Evolutionary conservation across 2,888 invertebrate genomes (phyloP), one percentile per base, ranked within the genome.

Genomic region (Ectemnius lituratus): DNA sequence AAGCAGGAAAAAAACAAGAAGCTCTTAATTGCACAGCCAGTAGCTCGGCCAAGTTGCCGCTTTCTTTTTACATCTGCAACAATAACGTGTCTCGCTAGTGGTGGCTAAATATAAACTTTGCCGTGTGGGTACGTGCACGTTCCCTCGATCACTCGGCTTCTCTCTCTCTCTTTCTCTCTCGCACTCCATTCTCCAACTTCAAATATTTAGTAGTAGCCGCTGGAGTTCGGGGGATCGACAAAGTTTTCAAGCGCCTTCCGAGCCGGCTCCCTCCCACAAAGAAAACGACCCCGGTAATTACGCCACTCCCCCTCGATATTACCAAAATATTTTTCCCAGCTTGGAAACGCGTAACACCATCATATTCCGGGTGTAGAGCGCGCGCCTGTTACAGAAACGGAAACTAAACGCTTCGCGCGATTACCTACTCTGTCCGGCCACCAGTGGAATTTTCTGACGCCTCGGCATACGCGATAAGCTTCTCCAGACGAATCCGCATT

Each of bases 31-130:
- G 79, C 66, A 62, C 47, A 62, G 63, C 37, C 70, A 65, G 47
- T 59, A 58, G 61, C 58, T 49, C 56, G 23, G 62, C 23, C 58
- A 13, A 52, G 62, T 16, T 52, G 52, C 16, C 52, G 20, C 66
- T 61, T 63, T 69, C 64, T 73, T 70, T 77, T 73, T 77, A 77
- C 76, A 77, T 76, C 77, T 62, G 56, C 73, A 49, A 76, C 77
- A 70, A 77, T 77, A 77, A 77, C 65, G 76, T 62, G 77, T 77
- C 76, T 68, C 69, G 64, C 65, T 56, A 63, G 63, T 63, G 61
- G 8, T 23, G 73, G 77, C 73, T 68, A 73, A 77, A 76, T 77
- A 76, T 77, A 76, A 69, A 77, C 73, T 69, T 57, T 45, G 72
- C 76, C 76, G 73, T 76, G 67, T 65, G 64, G 62, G 60, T 45